These are phyloP conservation scores for Spondyliosoma cantharus DNA, from an alignment of 2,797 vertebrate species.

Conservation along the genomic window DNA sequence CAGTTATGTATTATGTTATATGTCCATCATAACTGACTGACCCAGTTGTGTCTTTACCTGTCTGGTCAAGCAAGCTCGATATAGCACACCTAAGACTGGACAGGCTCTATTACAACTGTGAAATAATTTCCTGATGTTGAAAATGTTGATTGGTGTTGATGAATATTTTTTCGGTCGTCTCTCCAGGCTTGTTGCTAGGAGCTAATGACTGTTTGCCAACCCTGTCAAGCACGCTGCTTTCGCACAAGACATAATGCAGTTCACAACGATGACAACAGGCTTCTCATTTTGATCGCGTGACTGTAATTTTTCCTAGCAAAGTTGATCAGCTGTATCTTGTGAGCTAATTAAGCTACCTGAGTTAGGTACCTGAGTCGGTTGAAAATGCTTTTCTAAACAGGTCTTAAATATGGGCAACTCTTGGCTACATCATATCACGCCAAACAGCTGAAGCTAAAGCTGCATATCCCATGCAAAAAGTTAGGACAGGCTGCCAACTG, in stretches of 20 bases:
- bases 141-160: no score
- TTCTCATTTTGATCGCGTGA: neutral
- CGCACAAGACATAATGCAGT: no score
- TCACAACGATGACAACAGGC: neutral
- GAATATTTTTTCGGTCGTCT: neutral
- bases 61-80: slow-evolving; percentile 33
- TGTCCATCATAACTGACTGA: slow-evolving; percentile 52
- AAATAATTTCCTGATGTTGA: neutral
- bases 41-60: slow-evolving; percentile 64
- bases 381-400: neutral
- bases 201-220: neutral
- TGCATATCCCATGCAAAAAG: neutral
- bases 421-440: neutral
- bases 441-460: neutral
- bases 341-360: no score
- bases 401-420: neutral
- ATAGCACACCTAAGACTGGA: slow-evolving; percentile 11
- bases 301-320: no score
- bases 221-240: neutral
- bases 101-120: neutral
- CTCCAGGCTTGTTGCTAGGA: neutral
- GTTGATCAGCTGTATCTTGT: no score
- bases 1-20: slow-evolving; percentile 41
- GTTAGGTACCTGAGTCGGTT: no score
- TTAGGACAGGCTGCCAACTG: neutral